Base-by-base conservation (phyloP, 2,113 vertebrate genomes). In the Laticauda laticaudata region DNA sequence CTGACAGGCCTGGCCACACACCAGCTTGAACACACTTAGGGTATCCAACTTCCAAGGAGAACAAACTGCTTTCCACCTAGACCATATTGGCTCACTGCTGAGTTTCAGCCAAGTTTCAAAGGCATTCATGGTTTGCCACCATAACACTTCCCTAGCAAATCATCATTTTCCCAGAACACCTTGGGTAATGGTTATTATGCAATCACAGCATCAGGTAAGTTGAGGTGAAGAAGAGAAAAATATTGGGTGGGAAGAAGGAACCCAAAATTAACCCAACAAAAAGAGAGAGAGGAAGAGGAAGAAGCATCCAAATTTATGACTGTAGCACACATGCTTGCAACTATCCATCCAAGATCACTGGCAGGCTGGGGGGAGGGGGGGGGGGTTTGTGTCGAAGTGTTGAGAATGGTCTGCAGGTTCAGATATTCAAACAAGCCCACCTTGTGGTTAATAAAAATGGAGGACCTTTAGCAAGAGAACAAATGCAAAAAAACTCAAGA, bases 271-370 rank as follows among this genome's bases (percentile, higher is more conserved):
- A 57, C 87, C 20, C 93, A 94, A 94, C 29, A 86, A 18, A 12
- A 2, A 26, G 64, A 1, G 14, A 69, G 29, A 34, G 4, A 15
- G 14, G 29, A 5, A 64, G 59, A 69, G 61, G 18, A 94, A 48
- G 1, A 51, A 8, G 23, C 2, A 4, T 96, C 90, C 95, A 81
- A 88, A 94, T 92, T 64, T 86, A 95, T 93, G 61, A 95, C 94
- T 96, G 95, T 95, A 96, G 96, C 94, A 91, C 88, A 88, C 1
- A 90, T 26, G 23, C n/a, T 95, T 91, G 4, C 43, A 55, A 34
- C 81, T 91, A 85, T 94, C 91, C 92, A 95, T 96, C 93, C 91
- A 92, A 93, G 94, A 96, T 94, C 94, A 87, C 29, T 2, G 91
- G 75, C 92, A 89, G 94, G 54, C 51, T 51, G 12, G 48, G 8